Evolutionary conservation across 2,888 invertebrate genomes (phyloP).

Genomic region (Acrobasis consociella): DNA sequence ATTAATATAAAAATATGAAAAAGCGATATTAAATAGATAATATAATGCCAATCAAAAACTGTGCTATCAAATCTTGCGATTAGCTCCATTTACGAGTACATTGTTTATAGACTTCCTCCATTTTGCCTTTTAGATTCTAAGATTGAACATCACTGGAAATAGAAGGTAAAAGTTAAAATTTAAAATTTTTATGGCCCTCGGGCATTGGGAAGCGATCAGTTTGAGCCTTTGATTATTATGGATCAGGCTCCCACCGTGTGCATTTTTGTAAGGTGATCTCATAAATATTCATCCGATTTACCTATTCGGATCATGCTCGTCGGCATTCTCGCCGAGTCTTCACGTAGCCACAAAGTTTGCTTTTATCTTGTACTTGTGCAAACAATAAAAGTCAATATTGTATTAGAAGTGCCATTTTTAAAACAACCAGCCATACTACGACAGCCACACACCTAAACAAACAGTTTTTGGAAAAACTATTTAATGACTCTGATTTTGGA

Average conservation of each 20-base stretch:
- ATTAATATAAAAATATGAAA: too few species aligned
- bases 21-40: too few species aligned
- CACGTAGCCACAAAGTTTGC: slow-evolving; percentile 35
- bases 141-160: slow-evolving; percentile 4
- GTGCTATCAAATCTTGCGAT: neutral
- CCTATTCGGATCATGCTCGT: slow-evolving; percentile 30
- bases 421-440: too few species aligned
- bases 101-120: neutral
- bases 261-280: slow-evolving; percentile 51
- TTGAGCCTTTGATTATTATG: slow-evolving; percentile 41
- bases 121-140: neutral
- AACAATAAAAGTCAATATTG: slow-evolving; percentile 1
- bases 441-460: too few species aligned
- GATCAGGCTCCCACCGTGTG: slow-evolving; percentile 38
- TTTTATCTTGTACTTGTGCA: slow-evolving; percentile 26
- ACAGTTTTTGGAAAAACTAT: too few species aligned
- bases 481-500: too few species aligned
- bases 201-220: slow-evolving; percentile 35
- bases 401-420: too few species aligned
- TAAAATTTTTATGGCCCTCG: slow-evolving; percentile 37
- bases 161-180: slow-evolving; percentile 28
- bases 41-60: too few species aligned
- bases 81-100: too few species aligned
- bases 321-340: slow-evolving; percentile 37
- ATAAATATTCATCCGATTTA: slow-evolving; percentile 54